Percentiles rank a stretch among this genome's conserved stretches.
Conservation (phyloP, 2,888 invertebrate species). For the Notodromas monacha region DNA sequence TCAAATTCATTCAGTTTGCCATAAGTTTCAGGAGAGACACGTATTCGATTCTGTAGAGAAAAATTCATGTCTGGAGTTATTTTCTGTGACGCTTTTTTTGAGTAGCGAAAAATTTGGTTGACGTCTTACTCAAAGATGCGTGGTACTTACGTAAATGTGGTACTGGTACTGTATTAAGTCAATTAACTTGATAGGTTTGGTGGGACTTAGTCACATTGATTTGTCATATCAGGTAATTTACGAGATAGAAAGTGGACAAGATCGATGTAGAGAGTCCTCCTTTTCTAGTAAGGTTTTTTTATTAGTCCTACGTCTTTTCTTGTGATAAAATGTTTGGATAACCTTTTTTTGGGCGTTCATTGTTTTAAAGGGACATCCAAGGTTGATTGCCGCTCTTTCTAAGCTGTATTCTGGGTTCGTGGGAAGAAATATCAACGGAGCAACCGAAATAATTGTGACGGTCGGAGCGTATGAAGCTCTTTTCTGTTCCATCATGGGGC, state of each 20-base stretch:
- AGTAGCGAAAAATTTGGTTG: too few species aligned
- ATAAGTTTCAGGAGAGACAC: too few species aligned
- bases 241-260: too few species aligned
- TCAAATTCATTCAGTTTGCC: too few species aligned
- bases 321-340: slow-evolving; percentile 6
- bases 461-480: slow-evolving; percentile 81
- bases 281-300: too few species aligned
- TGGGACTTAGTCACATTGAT: background rate
- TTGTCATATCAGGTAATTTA: slow-evolving; percentile 1
- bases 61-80: too few species aligned
- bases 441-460: slow-evolving; percentile 56
- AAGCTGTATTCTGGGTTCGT: slow-evolving; percentile 52
- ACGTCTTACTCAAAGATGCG: too few species aligned
- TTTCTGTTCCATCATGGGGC: slow-evolving; percentile 49
- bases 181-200: slow-evolving; percentile 1
- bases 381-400: slow-evolving; percentile 46
- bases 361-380: slow-evolving; percentile 46
- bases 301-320: slow-evolving; percentile 7
- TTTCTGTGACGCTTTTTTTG: too few species aligned
- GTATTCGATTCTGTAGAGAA: too few species aligned
- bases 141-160: too few species aligned
- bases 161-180: background rate
- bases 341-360: slow-evolving; percentile 6
- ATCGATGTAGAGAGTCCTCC: too few species aligned
- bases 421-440: slow-evolving; percentile 39